These are phyloP conservation scores for Platygyra sinensis DNA, from an alignment of 64 coral and sea anemone genomes.

Conservation along the genomic window DNA sequence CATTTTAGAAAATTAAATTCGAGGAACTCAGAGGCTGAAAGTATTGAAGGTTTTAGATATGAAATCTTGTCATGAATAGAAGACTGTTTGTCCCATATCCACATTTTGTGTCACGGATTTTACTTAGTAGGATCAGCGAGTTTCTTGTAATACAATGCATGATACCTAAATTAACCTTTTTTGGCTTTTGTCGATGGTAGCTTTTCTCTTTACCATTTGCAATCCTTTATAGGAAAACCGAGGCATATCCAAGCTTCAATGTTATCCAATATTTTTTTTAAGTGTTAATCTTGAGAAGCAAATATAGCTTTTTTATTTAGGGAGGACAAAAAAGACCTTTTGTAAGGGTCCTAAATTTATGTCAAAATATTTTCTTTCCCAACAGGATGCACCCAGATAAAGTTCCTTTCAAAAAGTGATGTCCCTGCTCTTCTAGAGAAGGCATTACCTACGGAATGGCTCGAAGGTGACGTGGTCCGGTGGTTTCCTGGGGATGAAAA, in stretches of 20 bases:
- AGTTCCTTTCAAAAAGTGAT: not conserved
- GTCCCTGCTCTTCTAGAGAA: not conserved
- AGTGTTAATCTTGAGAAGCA: no score
- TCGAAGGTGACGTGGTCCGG: not conserved
- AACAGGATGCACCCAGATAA: slow-evolving; percentile 39
- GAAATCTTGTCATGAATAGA: no score
- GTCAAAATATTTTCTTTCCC: not conserved
- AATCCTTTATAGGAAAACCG: no score
- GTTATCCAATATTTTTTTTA: no score
- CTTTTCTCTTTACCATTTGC: no score
- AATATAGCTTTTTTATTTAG: not conserved
- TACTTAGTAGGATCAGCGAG: no score
- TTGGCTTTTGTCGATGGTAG: no score
- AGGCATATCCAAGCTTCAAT: no score
- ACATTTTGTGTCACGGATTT: no score
- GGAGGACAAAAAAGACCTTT: not conserved
- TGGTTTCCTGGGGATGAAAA: slow-evolving; percentile 34
- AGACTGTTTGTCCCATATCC: no score
- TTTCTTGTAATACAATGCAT: no score
- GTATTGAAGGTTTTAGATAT: not conserved
- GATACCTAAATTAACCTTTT: no score
- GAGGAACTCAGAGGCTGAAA: not conserved
- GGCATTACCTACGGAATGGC: slow-evolving; percentile 41
- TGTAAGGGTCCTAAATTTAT: not conserved
- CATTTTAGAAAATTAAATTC: not conserved